Base-by-base conservation (phyloP, 2,797 vertebrate species). In the Urosaurus nigricauda region DNA sequence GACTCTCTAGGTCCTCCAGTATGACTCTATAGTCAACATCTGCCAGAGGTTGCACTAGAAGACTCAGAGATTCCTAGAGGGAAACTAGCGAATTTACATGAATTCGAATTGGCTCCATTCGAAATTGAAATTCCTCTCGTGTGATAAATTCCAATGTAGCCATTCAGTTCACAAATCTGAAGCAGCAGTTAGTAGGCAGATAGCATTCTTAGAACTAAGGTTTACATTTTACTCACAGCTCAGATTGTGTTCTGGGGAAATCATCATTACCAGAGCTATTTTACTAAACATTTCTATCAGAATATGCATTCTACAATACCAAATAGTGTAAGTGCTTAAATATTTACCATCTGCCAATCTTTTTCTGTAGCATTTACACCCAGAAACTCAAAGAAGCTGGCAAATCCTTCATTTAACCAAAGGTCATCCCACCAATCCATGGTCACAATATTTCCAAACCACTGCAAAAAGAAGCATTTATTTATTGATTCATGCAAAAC, bases 391-490 rank as follows among this genome's bases (percentile, higher is more conserved):
- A 99, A 99, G 96, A 98, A 99, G 94, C 98, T 99, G 93, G 99
- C 99, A 92, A 99, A 99, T 90, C 99, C 99, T 94, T 99, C 99
- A 71, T 99, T 99, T 12, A 99, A 97, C 99, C 99, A 99, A 92
- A 99, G 95, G 92, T 99, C 99, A 21, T 99, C 98, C 99, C 99
- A 99, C 99, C 99, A 99, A 71, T 99, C 98, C 99, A 99, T 99
- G 8, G 99, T 99, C 94, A 99, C 99, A 40, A 97, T 98, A 95
- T 99, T 99, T 88, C 99, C 99, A 97, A 99, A 99, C 99, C 99
- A 99, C 99, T 99, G 93, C 35, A 96, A 95, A 92, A 80, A 84
- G 17, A 91, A 95, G 84, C 37, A 86, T 60, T 60, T 60, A 17
- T 58, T 58, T 58, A 58, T 58, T 14, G 5, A 43, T 43, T 43